These are phyloP conservation scores for Ciconia stormi DNA, from an alignment of 2,113 vertebrate genomes.

Conservation along the genomic window DNA sequence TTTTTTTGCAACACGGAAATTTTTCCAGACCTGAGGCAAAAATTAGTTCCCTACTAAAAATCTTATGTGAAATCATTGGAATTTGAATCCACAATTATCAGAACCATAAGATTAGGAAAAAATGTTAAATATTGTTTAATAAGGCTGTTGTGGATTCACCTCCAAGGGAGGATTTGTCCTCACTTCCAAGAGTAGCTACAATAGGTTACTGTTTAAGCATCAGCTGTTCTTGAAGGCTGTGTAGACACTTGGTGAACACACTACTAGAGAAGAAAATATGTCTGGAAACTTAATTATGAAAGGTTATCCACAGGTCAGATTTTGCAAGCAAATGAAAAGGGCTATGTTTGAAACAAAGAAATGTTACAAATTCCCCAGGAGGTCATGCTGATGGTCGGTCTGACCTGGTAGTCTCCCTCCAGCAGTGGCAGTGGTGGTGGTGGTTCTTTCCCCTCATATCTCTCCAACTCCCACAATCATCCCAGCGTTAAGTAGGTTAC, in stretches of 20 bases:
- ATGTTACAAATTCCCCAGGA: neutral
- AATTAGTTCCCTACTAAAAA: neutral
- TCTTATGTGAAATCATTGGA: too few species aligned
- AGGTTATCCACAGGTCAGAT: neutral
- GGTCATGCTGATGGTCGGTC: fast-evolving
- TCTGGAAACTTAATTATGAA: neutral
- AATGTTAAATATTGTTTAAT: neutral
- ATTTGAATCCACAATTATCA: neutral
- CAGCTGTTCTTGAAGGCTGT: neutral
- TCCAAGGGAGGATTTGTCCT: neutral
- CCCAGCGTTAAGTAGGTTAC: neutral
- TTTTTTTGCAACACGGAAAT: neutral
- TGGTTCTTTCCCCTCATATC: neutral
- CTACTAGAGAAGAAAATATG: neutral
- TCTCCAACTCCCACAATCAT: neutral
- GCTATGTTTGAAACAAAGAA: neutral
- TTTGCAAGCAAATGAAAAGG: neutral
- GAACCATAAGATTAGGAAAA: neutral
- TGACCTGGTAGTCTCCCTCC: neutral
- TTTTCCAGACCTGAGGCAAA: neutral
- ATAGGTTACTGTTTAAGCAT: neutral
- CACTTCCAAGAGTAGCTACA: neutral
- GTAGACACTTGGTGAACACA: neutral
- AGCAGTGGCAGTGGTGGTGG: neutral
- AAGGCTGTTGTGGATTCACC: neutral